A percentile compares a stretch with the other conserved stretches of the same genome.
phyloP scores from a whole-genome alignment of 2,888 invertebrate genomes.

The Maniola hyperantus region DNA sequence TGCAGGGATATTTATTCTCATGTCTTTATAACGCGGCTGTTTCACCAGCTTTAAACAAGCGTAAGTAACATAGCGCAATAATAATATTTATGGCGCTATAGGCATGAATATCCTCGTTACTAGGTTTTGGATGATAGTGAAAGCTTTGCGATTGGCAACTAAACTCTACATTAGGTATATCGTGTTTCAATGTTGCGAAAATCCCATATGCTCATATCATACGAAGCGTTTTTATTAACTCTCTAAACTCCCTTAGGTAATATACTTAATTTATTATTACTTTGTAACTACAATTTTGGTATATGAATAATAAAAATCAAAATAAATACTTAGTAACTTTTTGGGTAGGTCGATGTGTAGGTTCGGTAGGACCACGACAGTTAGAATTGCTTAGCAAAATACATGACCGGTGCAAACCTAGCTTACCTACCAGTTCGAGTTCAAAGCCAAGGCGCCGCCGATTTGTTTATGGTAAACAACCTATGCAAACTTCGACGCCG shows the following conservation, averaged over 20 bases:
- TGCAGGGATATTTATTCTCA: constrained; percentile 68
- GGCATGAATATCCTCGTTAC: background rate
- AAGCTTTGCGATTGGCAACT: background rate
- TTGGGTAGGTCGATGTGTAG: no score
- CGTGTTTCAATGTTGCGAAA: no score
- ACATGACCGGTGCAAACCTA: background rate
- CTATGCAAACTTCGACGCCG: constrained; percentile 58
- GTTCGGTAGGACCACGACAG: no score
- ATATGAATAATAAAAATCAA: no score
- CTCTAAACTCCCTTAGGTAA: no score
- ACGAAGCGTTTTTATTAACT: no score
- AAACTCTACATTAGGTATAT: background rate
- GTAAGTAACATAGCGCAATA: background rate
- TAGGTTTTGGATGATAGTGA: background rate
- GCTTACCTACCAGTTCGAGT: constrained; percentile 38
- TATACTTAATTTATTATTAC: no score
- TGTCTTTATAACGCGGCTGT: constrained; percentile 55
- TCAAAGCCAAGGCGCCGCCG: constrained; percentile 51
- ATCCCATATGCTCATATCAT: no score
- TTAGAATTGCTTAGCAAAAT: no score
- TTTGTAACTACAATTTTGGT: no score
- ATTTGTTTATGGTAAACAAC: constrained; percentile 75
- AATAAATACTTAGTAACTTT: no score
- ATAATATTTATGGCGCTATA: background rate
- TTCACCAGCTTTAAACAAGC: background rate